Base-by-base conservation (phyloP, 2,888 invertebrate species). In the Epinotia demarniana region DNA sequence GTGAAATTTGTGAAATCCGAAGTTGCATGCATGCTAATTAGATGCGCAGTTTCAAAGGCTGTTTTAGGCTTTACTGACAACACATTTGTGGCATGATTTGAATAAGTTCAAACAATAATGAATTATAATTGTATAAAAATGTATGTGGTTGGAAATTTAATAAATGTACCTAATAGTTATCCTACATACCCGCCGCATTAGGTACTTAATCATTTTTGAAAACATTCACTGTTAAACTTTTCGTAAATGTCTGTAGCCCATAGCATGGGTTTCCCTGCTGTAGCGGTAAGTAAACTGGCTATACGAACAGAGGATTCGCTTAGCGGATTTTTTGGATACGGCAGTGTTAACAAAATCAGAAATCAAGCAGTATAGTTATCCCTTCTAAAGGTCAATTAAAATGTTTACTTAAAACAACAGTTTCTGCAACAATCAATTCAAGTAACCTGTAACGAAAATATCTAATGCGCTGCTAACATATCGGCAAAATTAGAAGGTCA, bases 1-100 rank as follows among this genome's bases (percentile, higher is more conserved):
- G 70, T 75, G 75, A 75, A 75, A 75, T 71, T 75, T 71, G 75
- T 71, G 75, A 71, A 75, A 75, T 55, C 70, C 49, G 49, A 74
- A 58, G 57, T 74, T 68, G 69, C 69, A 39, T 68, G 69, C 69
- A 39, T 39, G 69, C 58, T 64, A 58, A 69, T 69, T 58, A n/a
- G 13, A 13, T 64, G 23, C 58, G 58, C 39, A 57, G 58, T 58
- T 58, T 18, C 23, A 27, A 72, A 58, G 43, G 43, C 57, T 46
- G 60, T 46, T 60, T 43, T 58, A 55, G 33, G 67, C 39, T 39
- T 67, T 6, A 27, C 33, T 55, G 55, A 57, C 46, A 23, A 16
- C 16, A 8, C 23, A 8, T 8, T 63, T 12, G 19, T 19, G 16
- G 6, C 16, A 12, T 43, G 11, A n/a, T 18, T 27, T 33, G 33